These are phyloP conservation scores for Ennomos quercinarius DNA, from an alignment of 2,888 invertebrate genomes.

Conservation along the genomic window DNA sequence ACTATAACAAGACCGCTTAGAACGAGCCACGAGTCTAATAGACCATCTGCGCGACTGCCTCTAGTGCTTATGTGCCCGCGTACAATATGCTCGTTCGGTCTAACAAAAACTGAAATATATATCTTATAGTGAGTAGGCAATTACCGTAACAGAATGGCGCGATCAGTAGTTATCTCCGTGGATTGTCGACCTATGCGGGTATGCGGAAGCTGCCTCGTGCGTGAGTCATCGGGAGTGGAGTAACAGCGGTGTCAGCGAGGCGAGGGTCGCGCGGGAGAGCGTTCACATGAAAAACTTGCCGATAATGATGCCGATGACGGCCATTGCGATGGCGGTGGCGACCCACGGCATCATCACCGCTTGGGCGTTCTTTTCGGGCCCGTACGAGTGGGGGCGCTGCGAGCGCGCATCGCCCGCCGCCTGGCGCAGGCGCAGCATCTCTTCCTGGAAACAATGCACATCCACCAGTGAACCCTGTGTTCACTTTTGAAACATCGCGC, in stretches of 20 bases:
- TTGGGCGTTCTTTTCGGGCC: slow-evolving; percentile 86
- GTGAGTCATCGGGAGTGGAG: slow-evolving; percentile 60
- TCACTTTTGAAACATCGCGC: too few relatives aligned
- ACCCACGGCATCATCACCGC: slow-evolving; percentile 87
- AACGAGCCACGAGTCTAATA: too few relatives aligned
- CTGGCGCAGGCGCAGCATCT: slow-evolving; percentile 87
- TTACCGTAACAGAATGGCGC: too few relatives aligned
- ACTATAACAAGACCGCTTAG: too few relatives aligned
- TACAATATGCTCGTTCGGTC: too few relatives aligned
- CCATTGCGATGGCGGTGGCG: slow-evolving; percentile 88
- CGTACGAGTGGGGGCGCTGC: slow-evolving; percentile 73
- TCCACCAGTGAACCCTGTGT: background rate
- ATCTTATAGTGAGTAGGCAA: too few relatives aligned
- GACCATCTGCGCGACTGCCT: too few relatives aligned
- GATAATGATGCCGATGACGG: slow-evolving; percentile 90
- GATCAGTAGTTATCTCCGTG: background rate
- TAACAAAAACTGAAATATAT: too few relatives aligned
- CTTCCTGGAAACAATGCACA: slow-evolving; percentile 79
- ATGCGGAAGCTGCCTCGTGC: slow-evolving; percentile 60
- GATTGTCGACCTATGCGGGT: slow-evolving; percentile 34
- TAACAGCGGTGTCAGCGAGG: slow-evolving; percentile 66
- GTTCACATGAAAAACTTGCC: slow-evolving; percentile 94
- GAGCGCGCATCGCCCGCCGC: slow-evolving; percentile 65
- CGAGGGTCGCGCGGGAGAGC: slow-evolving; percentile 52
- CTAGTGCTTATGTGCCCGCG: too few relatives aligned